A percentile compares a stretch with the other conserved stretches of the same genome.
Evolutionary conservation across 2,113 vertebrate species (phyloP).

Genomic region (Pseudorasbora parva): DNA sequence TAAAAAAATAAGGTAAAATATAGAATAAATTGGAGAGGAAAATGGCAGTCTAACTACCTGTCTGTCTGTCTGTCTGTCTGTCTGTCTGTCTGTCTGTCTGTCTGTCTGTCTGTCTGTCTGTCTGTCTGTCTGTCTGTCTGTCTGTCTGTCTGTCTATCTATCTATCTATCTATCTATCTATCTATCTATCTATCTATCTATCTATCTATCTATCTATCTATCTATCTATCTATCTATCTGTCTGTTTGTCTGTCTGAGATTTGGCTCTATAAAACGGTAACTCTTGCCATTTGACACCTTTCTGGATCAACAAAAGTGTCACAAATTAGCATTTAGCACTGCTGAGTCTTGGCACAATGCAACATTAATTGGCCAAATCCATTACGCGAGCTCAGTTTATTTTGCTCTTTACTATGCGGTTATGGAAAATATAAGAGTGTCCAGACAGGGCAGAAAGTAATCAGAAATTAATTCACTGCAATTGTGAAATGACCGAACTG

Average conservation of each 20-base stretch:
- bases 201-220: not conserved
- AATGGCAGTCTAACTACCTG: not conserved
- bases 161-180: not conserved
- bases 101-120: not conserved
- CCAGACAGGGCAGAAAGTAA: conserved; percentile 52
- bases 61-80: not conserved
- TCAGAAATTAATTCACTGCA: conserved; percentile 48
- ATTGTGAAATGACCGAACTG: conserved; percentile 37
- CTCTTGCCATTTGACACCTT: conserved; percentile 30
- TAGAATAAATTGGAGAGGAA: not conserved
- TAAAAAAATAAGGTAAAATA: not conserved
- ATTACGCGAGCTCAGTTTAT: conserved; percentile 66
- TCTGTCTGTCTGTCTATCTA: no score
- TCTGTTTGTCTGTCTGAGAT: not conserved
- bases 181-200: not conserved
- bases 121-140: not conserved
- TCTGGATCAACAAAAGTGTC: conserved; percentile 44
- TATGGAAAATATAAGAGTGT: conserved; percentile 51
- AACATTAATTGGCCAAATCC: conserved; percentile 62
- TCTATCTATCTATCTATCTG: not conserved
- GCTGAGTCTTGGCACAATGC: conserved; percentile 61
- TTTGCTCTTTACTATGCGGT: conserved; percentile 52
- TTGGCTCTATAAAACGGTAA: conserved; percentile 31
- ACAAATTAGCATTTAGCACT: conserved; percentile 55
- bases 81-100: not conserved